A percentile compares a stretch with the other conserved stretches of the same genome.
Conservation (phyloP, 2,113 vertebrate species). For the Mixornis gularis region DNA sequence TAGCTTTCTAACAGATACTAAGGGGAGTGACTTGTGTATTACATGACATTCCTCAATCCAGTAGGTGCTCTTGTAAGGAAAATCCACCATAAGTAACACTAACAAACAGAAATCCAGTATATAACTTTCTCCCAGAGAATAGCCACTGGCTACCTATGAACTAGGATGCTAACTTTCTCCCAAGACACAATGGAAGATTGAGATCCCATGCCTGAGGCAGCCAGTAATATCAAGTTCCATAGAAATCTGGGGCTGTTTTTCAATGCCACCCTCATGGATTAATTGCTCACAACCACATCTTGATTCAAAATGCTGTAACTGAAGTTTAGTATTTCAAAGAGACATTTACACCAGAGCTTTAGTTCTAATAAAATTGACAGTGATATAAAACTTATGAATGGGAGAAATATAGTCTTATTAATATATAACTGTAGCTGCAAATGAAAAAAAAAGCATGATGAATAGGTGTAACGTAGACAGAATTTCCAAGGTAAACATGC, state of each 20-base stretch:
- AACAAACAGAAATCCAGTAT: not conserved
- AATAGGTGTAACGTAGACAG: not conserved
- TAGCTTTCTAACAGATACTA: not conserved
- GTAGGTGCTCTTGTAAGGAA: not conserved
- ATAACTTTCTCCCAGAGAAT: not conserved
- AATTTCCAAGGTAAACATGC: not conserved
- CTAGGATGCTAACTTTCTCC: not conserved
- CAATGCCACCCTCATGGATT: not conserved
- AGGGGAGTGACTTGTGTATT: not conserved
- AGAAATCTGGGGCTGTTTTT: not conserved
- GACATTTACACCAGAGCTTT: not conserved
- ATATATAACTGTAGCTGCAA: not conserved
- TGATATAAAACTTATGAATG: not conserved
- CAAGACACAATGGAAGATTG: not conserved
- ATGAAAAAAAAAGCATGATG: not conserved
- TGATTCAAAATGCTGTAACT: not conserved
- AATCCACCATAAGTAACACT: not conserved
- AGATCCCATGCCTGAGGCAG: not conserved
- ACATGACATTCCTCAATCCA: not conserved
- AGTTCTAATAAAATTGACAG: not conserved
- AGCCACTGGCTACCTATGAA: not conserved
- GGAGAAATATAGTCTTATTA: not conserved
- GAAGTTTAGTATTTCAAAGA: not conserved
- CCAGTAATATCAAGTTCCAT: not conserved
- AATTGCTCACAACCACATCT: not conserved